Percentiles rank a stretch among this genome's conserved stretches.
phyloP scores from a whole-genome alignment of 2,888 invertebrate species.

The Cryptocheilus praepositus region DNA sequence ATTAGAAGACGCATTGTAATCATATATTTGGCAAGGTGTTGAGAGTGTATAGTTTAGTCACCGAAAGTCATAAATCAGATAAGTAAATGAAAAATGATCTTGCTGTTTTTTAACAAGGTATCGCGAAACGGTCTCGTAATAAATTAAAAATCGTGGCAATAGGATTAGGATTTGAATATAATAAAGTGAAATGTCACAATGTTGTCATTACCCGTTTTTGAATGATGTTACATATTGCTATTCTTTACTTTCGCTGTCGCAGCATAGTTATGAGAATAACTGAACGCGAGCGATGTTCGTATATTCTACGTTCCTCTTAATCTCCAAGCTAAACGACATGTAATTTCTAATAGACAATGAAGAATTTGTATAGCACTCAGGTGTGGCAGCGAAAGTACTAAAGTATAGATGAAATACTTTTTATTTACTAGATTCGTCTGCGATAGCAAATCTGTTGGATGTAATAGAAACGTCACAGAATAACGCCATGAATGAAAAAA shows the following conservation, averaged over 20 bases:
- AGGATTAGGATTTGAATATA: too few species aligned
- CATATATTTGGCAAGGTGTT: too few species aligned
- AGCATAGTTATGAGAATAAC: slow-evolving; percentile 10
- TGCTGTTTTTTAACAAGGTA: too few species aligned
- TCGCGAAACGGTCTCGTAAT: too few species aligned
- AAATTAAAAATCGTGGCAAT: too few species aligned
- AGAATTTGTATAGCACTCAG: background rate
- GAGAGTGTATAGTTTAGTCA: too few species aligned
- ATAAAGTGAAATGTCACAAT: too few species aligned
- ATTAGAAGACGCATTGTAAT: too few species aligned
- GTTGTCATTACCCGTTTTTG: too few species aligned
- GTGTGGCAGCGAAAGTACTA: slow-evolving; percentile 38
- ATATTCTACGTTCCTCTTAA: background rate
- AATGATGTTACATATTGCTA: too few species aligned
- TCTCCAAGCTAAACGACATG: background rate
- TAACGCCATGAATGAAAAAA: slow-evolving; percentile 81
- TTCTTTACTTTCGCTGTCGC: slow-evolving; percentile 31
- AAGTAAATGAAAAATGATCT: too few species aligned
- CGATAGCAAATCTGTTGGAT: slow-evolving; percentile 75
- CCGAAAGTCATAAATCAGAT: too few species aligned
- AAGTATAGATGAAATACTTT: slow-evolving; percentile 9
- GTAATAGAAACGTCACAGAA: slow-evolving; percentile 72
- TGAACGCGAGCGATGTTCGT: background rate
- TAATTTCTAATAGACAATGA: background rate
- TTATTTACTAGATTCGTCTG: slow-evolving; percentile 62